Base-by-base conservation (phyloP, 2,888 invertebrate species). In the Dynastes grantii region DNA sequence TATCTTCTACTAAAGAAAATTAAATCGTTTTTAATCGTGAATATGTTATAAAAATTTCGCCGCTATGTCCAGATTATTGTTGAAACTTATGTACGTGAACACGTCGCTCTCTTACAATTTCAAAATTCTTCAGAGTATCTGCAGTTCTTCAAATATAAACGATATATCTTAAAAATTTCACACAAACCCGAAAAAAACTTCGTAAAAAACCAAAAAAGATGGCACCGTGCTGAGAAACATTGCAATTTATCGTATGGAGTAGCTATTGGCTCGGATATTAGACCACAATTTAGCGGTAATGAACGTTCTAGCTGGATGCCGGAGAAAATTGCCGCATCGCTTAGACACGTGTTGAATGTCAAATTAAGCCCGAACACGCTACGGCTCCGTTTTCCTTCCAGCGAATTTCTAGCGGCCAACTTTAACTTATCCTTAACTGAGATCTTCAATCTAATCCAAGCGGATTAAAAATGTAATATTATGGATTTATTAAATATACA, bases 321-420 rank as follows among this genome's bases (percentile, higher is more conserved):
- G 8, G 40, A 16, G 65, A 65, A 65, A 65, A 65, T 65, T 65
- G n/a, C 65, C 32, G 40, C 37, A 40, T 65, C 37, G 65, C 9
- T 65, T 65, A 40, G 65, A 65, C 65, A 65, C 65, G 65, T 65
- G 65, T 65, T 65, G 65, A 65, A 65, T 65, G 65, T 65, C 65
- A 65, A 65, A 65, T 65, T 40, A 65, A 65, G n/a, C 13, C 16
- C 2, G n/a, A 27, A 13, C 9, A 37, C n/a, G 40, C 16, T n/a
- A 63, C 27, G 63, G 9, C 0, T 22, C 11, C 6, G 45, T 45
- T 45, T 22, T 4, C 6, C 16, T 22, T 61, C 61, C 8, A 11
- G 5, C 27, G 77, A 64, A 81, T 81, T 80, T 81, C 81, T 82
- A 81, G 81, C 11, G 2, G 22, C 22, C 13, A 11, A 63, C 63